Evolutionary conservation across 2,888 invertebrate species (phyloP), one percentile per base, ranked within the genome.

Genomic region (Drepana falcataria): DNA sequence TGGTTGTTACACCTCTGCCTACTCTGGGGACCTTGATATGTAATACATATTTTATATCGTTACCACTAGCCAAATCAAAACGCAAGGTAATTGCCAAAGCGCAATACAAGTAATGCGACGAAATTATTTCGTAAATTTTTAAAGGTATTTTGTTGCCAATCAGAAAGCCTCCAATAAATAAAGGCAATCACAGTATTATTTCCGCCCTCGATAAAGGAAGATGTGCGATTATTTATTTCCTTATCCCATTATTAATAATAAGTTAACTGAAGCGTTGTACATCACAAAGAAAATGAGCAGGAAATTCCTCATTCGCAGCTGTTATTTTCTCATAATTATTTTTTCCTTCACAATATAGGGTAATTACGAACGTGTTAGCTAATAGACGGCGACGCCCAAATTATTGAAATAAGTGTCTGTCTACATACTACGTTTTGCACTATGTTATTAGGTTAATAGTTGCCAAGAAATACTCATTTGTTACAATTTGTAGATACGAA

Each of bases 191-290:
- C 6, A 44, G 44, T 9, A 9, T 9, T 7, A 44, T 9, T 44
- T 44, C 44, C 9, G 3, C 9, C 9, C 3, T 44, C 44, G 9
- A 9, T 44, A 44, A 6, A 9, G 44, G 44, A 44, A 44, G 9
- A 44, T 2, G 44, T 44, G 3, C 6, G 9, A 9, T 44, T 44
- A 44, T 44, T 44, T 44, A 44, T 9, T 44, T 44, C 44, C 44
- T 41, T 53, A 49, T 49, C 40, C 44, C 9, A 48, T 53, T 51
- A 53, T 53, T 48, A 48, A 53, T 47, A 52, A 52, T 35, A 52
- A 44, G 21, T n/a, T 37, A 40, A 49, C 37, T 33, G 49, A 49
- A 40, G 49, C 49, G 49, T 40, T 40, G 49, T 49, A 21, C 37
- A 49, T 49, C 49, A 40, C 40, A 21, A 40, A 49, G 37, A 40